Evolutionary conservation across 2,113 vertebrate species (phyloP).

Genomic region (Chunga burmeisteri): DNA sequence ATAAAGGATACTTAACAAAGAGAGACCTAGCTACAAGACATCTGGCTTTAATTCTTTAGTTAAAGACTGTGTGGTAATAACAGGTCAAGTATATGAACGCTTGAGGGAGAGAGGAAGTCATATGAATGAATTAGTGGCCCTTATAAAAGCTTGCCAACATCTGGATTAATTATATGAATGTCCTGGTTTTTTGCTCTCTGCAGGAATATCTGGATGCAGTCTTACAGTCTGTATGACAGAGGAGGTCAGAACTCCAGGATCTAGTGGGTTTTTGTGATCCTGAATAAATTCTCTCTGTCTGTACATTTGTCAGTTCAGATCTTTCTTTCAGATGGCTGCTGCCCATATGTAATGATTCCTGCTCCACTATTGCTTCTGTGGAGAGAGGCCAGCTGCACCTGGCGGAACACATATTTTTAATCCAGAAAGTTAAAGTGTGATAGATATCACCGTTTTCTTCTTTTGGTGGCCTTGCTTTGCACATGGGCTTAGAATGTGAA

Average conservation of each 20-base stretch:
- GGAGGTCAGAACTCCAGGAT: not conserved
- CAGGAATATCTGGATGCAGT: not conserved
- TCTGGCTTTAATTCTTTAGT: constrained; percentile 42
- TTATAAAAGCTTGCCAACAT: constrained; percentile 35
- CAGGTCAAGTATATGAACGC: constrained; percentile 41
- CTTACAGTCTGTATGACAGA: not conserved
- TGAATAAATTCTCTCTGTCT: not conserved
- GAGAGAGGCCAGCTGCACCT: not conserved
- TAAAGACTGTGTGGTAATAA: constrained; percentile 10
- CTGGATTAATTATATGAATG: constrained; percentile 8
- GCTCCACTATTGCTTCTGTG: not conserved
- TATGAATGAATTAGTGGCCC: constrained; percentile 17
- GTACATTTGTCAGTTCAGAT: not conserved
- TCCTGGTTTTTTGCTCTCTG: not conserved
- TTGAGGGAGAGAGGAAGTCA: constrained; percentile 45
- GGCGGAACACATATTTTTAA: not conserved
- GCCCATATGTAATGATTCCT: not conserved
- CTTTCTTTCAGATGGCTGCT: not conserved
- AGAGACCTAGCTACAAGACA: not conserved
- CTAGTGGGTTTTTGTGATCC: not conserved
- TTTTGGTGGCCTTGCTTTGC: not conserved
- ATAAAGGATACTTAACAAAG: not conserved
- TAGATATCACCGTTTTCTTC: not conserved
- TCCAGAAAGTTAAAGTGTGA: not conserved
- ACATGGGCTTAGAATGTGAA: not conserved